These are phyloP conservation scores for Sebastes jordani DNA, from an alignment of 2,797 vertebrate genomes.

Conservation along the genomic window DNA sequence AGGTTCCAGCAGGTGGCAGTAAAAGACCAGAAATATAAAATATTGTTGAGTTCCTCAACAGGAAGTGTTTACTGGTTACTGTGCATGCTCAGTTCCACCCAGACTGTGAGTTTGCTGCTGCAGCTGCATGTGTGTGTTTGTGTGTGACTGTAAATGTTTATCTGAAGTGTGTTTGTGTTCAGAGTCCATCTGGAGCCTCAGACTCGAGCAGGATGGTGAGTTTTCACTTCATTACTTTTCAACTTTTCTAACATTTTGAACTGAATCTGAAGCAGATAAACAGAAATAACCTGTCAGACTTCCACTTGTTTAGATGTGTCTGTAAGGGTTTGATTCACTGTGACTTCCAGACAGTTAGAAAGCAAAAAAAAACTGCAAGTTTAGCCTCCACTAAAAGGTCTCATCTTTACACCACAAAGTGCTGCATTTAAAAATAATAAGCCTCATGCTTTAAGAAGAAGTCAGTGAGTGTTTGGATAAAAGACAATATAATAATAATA, in stretches of 20 bases:
- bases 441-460: background rate
- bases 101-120: background rate
- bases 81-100: constrained; percentile 17
- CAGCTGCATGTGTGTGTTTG: too few relatives aligned
- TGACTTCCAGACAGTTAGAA: too few relatives aligned
- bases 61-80: background rate
- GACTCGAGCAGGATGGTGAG: constrained; percentile 38
- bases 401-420: background rate
- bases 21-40: constrained; percentile 13
- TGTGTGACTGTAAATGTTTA: background rate
- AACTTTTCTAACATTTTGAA: background rate
- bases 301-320: background rate
- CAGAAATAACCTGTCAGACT: background rate
- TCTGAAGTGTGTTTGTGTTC: background rate
- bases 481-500: too few relatives aligned
- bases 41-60: accelerated
- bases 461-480: background rate
- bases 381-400: background rate
- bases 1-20: constrained; percentile 32
- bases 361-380: too few relatives aligned
- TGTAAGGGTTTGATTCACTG: background rate
- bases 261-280: background rate
- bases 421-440: background rate
- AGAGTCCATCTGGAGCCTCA: background rate
- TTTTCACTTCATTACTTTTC: background rate